phyloP scores from a whole-genome alignment of 2,888 invertebrate genomes.

The Aspidiotus destructor region DNA sequence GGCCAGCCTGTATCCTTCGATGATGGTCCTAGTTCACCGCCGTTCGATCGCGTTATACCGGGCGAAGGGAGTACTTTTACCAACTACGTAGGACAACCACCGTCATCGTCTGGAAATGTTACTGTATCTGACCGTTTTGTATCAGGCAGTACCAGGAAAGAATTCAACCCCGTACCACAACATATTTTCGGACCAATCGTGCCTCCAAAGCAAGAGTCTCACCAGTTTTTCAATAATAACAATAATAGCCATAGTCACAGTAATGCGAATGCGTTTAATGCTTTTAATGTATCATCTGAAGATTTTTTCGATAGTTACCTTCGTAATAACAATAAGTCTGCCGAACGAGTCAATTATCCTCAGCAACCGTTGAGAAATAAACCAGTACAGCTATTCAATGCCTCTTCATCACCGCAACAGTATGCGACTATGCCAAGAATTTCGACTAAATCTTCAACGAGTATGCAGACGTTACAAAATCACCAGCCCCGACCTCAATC shows the following conservation, averaged over 20 bases:
- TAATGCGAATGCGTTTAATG: background rate
- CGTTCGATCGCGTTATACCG: slow-evolving; percentile 48
- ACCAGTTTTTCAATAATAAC: background rate
- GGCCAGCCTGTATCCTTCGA: slow-evolving; percentile 41
- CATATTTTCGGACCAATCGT: slow-evolving; percentile 3
- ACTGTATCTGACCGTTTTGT: slow-evolving; percentile 14
- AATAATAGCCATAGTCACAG: slow-evolving; percentile 10
- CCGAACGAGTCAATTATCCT: background rate
- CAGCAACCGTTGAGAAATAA: background rate
- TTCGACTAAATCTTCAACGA: background rate
- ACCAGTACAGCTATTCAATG: too few species aligned
- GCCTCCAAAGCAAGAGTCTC: slow-evolving; percentile 1
- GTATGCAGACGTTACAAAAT: background rate
- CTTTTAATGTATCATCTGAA: slow-evolving; percentile 10
- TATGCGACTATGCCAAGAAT: background rate
- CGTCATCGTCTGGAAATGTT: background rate
- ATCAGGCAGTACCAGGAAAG: slow-evolving; percentile 18
- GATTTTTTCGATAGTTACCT: slow-evolving; percentile 24
- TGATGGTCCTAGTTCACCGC: slow-evolving; percentile 43
- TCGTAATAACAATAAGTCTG: slow-evolving; percentile 17
- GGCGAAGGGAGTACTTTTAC: slow-evolving; percentile 41
- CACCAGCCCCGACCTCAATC: background rate
- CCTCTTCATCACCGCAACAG: too few species aligned
- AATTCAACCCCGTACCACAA: slow-evolving; percentile 5
- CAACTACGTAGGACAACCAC: slow-evolving; percentile 2